A percentile compares a stretch with the other conserved stretches of the same genome.
Evolutionary conservation across 1,140 invertebrate species (phyloP).

Genomic region (Galleria mellonella): DNA sequence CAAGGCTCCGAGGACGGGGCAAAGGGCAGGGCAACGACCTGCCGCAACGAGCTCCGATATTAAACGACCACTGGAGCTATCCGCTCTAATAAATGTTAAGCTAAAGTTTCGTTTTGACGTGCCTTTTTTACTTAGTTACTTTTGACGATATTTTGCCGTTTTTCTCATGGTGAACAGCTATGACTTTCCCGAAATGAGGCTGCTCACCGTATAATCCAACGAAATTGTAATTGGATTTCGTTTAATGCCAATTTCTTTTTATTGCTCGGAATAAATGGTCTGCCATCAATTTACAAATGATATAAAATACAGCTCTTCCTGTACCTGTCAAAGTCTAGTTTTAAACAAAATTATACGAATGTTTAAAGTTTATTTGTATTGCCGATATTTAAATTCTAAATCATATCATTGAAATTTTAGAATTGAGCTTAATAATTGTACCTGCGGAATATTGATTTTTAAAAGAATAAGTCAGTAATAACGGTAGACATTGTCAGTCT

Average conservation of each 20-base stretch:
- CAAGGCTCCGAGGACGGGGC: neutral
- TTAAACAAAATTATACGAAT: no score
- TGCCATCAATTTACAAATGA: neutral
- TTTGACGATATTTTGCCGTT: slow-evolving; percentile 1
- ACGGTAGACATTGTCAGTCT: no score
- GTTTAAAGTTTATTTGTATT: no score
- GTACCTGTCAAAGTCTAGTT: no score
- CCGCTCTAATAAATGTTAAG: slow-evolving; percentile 23
- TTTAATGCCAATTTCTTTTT: neutral
- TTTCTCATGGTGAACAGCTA: neutral
- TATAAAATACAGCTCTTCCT: no score
- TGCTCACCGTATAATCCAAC: neutral
- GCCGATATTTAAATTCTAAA: no score
- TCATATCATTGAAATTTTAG: no score
- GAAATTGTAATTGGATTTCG: neutral
- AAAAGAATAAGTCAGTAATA: no score
- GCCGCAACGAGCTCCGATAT: slow-evolving; percentile 10
- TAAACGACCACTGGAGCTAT: slow-evolving; percentile 14
- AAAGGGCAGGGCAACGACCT: slow-evolving; percentile 18
- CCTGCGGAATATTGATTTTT: no score
- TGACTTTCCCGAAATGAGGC: neutral
- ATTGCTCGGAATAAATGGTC: neutral
- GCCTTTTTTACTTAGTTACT: slow-evolving; percentile 1
- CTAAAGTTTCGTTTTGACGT: slow-evolving; percentile 11
- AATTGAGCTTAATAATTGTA: no score